Conservation (phyloP, 2,888 invertebrate genomes). For the Eumerus sabulonum region DNA sequence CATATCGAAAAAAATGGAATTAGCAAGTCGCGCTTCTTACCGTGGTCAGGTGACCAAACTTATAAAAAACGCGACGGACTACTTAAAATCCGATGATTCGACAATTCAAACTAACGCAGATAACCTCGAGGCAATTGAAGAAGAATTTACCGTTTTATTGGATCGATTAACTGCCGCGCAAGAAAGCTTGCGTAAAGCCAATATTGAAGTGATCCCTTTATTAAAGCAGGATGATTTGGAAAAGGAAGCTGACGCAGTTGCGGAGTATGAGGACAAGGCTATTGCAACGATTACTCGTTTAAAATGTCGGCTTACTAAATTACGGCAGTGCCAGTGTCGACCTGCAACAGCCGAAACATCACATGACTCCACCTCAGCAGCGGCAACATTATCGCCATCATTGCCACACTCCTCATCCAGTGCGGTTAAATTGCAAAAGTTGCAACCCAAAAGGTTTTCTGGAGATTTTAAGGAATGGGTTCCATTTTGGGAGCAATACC, state of each 20-base stretch:
- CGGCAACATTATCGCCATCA: no score
- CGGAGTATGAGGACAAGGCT: constrained; percentile 31
- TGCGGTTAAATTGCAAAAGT: no score
- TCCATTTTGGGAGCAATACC: no score
- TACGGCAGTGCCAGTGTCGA: no score
- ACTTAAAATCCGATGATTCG: constrained; percentile 21
- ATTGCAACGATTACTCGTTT: no score
- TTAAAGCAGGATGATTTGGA: constrained; percentile 14
- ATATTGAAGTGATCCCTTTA: constrained; percentile 10
- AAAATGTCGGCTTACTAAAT: no score
- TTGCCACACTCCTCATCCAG: no score
- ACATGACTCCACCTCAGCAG: no score
- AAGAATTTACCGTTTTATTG: constrained; percentile 15
- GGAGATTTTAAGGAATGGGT: no score
- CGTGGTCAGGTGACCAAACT: constrained; percentile 36
- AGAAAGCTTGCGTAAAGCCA: constrained; percentile 17
- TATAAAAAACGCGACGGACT: constrained; percentile 27
- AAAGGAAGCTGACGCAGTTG: constrained; percentile 31
- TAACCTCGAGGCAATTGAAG: constrained; percentile 27
- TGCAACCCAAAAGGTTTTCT: no score
- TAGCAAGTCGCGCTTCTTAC: constrained; percentile 21
- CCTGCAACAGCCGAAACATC: no score
- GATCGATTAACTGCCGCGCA: constrained; percentile 33
- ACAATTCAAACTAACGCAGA: constrained; percentile 1
- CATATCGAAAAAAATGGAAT: constrained; percentile 20